Evolutionary conservation across 2,888 invertebrate genomes (phyloP).

Genomic region (Trilocha varians): DNA sequence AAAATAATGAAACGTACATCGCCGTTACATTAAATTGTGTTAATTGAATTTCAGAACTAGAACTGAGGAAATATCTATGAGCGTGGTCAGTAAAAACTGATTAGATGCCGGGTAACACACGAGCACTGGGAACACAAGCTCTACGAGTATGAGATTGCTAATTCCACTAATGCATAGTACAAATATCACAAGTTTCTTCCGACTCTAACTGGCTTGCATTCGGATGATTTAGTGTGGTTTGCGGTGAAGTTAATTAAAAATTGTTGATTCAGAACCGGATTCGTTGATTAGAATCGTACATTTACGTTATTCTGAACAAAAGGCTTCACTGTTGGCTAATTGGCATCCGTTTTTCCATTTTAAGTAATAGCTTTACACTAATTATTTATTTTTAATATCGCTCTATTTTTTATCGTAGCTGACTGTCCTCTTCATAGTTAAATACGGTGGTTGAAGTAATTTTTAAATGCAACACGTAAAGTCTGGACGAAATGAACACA

Average conservation of each 20-base stretch:
- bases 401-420: no score
- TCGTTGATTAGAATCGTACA: not conserved
- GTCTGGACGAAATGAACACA: no score
- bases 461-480: no score
- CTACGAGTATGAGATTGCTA: constrained; percentile 65
- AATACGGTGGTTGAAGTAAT: no score
- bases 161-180: constrained; percentile 69
- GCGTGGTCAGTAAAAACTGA: constrained; percentile 45
- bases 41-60: not conserved
- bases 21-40: no score
- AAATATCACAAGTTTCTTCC: constrained; percentile 52
- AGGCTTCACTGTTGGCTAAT: no score
- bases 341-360: no score
- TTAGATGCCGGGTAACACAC: constrained; percentile 57
- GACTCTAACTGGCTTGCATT: constrained; percentile 34
- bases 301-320: no score
- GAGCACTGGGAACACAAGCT: constrained; percentile 64
- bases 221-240: constrained; percentile 29
- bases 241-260: constrained; percentile 12
- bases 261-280: not conserved
- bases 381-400: no score
- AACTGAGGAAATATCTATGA: not conserved
- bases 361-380: no score
- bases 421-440: no score
- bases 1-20: no score